phyloP scores from a whole-genome alignment of 1,140 invertebrate genomes.

The Rhagoletis zephyria region DNA sequence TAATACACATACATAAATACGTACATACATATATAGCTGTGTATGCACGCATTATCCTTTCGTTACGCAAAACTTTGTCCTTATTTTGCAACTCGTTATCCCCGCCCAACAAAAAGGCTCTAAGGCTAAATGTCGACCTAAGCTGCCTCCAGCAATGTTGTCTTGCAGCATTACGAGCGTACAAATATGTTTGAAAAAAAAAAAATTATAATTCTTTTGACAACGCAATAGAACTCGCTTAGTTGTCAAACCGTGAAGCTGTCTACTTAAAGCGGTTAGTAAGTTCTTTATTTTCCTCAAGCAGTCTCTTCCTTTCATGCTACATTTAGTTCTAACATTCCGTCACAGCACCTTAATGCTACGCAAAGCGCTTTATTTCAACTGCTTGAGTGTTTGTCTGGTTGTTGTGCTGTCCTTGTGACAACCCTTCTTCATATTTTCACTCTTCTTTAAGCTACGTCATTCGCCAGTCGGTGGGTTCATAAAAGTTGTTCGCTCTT shows the following conservation, averaged over 20 bases:
- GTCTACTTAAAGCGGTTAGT: not conserved
- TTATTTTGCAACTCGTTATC: conserved; percentile 41
- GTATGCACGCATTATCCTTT: conserved; percentile 40
- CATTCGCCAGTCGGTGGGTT: not conserved
- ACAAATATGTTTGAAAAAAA: not conserved
- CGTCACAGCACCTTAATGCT: not conserved
- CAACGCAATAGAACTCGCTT: conserved; percentile 26
- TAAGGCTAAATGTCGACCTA: conserved; percentile 10
- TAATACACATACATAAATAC: not conserved
- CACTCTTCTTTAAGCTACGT: not conserved
- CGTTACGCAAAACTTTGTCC: conserved; percentile 29
- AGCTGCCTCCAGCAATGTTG: conserved; percentile 7
- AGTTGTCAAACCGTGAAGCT: not conserved
- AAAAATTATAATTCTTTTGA: not conserved
- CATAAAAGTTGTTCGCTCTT: not conserved
- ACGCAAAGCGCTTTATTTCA: not conserved
- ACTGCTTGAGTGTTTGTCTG: not conserved
- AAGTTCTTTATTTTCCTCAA: not conserved
- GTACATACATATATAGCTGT: not conserved
- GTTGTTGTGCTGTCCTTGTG: not conserved
- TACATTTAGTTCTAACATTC: not conserved
- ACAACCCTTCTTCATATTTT: not conserved
- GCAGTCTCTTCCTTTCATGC: not conserved
- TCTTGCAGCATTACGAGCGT: not conserved
- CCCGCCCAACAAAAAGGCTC: not conserved